phyloP scores from a whole-genome alignment of 2,888 invertebrate species.

The Latheticus oryzae region DNA sequence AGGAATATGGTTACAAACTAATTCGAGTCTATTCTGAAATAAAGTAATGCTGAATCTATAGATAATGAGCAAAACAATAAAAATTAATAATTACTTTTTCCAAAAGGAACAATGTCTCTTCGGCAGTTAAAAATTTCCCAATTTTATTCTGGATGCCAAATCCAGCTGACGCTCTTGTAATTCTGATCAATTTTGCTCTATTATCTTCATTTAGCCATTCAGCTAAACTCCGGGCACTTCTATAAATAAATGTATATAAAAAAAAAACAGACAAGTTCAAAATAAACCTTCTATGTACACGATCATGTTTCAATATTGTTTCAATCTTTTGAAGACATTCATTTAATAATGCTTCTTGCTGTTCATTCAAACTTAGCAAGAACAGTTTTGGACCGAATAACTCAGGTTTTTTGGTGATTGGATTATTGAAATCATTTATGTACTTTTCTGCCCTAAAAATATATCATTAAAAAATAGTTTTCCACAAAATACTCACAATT shows the following conservation, averaged over 20 bases:
- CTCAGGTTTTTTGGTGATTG: conserved; percentile 2
- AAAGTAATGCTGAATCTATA: not conserved
- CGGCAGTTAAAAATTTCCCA: conserved; percentile 6
- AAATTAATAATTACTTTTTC: conserved; percentile 13
- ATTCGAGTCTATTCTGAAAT: conserved; percentile 24
- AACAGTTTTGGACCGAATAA: conserved; percentile 15
- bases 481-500: too few relatives aligned
- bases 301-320: conserved; percentile 2
- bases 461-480: too few relatives aligned
- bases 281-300: conserved; percentile 17
- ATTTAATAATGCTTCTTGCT: conserved; percentile 4
- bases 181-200: conserved; percentile 1
- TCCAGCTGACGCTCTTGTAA: not conserved
- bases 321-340: conserved; percentile 2
- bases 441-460: conserved; percentile 11
- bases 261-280: not conserved
- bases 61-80: not conserved
- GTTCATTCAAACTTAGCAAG: not conserved
- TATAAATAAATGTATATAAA: conserved; percentile 10
- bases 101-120: conserved; percentile 11
- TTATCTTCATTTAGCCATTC: conserved; percentile 16
- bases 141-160: conserved; percentile 14
- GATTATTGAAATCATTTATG: conserved; percentile 18
- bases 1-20: not conserved
- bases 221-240: conserved; percentile 15